Evolutionary conservation across 2,797 vertebrate species (phyloP).

Genomic region (Danio albolineatus): DNA sequence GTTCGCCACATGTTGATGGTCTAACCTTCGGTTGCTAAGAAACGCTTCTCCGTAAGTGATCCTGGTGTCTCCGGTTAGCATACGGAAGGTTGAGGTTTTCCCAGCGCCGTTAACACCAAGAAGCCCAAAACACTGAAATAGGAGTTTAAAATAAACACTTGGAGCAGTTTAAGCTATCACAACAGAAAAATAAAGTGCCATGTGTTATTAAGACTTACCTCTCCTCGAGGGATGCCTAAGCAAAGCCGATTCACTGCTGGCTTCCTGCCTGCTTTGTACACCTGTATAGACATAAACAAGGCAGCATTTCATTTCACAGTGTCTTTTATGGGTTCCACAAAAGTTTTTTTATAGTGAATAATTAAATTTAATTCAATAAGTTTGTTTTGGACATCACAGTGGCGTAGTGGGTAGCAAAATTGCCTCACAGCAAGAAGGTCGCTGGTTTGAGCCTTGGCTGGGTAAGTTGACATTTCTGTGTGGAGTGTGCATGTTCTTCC

Average conservation of each 20-base stretch:
- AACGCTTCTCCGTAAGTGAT: slow-evolving; percentile 80
- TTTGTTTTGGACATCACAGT: no score
- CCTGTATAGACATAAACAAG: slow-evolving; percentile 69
- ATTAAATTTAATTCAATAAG: no score
- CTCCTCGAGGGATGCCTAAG: slow-evolving; percentile 86
- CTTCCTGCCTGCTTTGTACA: slow-evolving; percentile 82
- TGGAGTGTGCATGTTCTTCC: no score
- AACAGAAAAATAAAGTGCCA: neutral
- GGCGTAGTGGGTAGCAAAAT: no score
- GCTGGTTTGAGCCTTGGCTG: no score
- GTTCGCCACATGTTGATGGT: neutral
- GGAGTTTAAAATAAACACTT: neutral
- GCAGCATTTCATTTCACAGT: neutral
- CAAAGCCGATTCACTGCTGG: slow-evolving; percentile 88
- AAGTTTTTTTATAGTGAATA: no score
- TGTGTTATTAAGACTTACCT: slow-evolving; percentile 75
- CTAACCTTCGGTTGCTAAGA: slow-evolving; percentile 78
- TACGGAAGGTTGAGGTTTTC: slow-evolving; percentile 84
- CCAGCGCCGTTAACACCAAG: slow-evolving; percentile 83
- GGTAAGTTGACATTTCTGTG: no score
- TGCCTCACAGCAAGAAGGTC: no score
- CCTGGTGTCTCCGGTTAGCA: slow-evolving; percentile 82
- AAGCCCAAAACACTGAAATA: slow-evolving; percentile 70
- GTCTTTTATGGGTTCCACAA: no score
- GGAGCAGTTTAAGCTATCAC: neutral